A percentile compares a stretch with the other conserved stretches of the same genome.
Evolutionary conservation across 2,797 vertebrate genomes (phyloP).

Genomic region (Sarcoramphus papa): DNA sequence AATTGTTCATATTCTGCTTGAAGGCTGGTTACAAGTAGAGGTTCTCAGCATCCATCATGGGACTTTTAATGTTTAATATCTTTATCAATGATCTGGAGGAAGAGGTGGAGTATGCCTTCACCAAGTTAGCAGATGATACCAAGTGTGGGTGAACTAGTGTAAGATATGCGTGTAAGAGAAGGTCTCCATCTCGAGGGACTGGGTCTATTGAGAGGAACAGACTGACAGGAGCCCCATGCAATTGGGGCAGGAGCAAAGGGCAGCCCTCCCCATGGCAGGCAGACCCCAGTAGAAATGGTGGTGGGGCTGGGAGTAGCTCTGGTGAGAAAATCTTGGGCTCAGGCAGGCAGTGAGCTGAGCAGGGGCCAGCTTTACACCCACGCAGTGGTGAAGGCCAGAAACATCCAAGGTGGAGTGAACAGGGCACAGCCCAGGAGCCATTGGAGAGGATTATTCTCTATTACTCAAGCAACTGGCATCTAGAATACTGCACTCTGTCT

Average conservation of each 20-base stretch:
- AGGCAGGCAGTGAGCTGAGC: neutral
- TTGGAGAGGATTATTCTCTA: neutral
- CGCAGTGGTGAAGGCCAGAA: neutral
- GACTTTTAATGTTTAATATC: neutral
- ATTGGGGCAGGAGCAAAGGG: neutral
- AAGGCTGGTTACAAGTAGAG: neutral
- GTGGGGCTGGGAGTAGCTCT: neutral
- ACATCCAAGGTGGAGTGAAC: neutral
- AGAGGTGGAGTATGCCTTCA: neutral
- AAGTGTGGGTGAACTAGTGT: accelerated
- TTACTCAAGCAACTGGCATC: neutral
- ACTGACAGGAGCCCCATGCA: neutral
- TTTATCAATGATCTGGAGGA: neutral
- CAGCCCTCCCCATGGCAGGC: neutral
- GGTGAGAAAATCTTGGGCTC: neutral
- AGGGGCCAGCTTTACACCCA: neutral
- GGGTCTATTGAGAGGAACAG: neutral
- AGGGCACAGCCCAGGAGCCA: neutral
- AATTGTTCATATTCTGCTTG: neutral
- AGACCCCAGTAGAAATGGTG: neutral
- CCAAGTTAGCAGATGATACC: neutral
- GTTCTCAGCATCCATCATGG: neutral
- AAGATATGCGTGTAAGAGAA: neutral
- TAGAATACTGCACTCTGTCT: neutral
- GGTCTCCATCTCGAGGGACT: neutral